phyloP scores from a whole-genome alignment of 2,888 invertebrate species.

The Altica lythri region DNA sequence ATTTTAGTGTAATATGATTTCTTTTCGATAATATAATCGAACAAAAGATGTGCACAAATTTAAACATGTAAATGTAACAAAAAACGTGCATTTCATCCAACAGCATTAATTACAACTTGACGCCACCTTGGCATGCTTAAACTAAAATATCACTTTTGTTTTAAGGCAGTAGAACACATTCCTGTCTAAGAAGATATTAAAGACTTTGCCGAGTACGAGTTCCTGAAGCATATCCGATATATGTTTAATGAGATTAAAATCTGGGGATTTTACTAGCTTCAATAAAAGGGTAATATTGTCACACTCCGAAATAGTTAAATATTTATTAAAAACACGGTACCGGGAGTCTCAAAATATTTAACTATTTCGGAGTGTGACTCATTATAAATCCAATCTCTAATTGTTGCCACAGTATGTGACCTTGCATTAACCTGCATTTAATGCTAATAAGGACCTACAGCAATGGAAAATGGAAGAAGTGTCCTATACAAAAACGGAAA shows the following conservation, averaged over 20 bases:
- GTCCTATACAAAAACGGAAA: constrained; percentile 2
- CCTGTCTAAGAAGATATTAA: neutral
- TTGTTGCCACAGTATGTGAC: constrained; percentile 3
- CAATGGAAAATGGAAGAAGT: constrained; percentile 9
- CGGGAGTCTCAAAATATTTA: too few species aligned
- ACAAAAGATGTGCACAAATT: neutral
- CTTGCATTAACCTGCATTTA: constrained; percentile 6
- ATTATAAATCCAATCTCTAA: constrained; percentile 1
- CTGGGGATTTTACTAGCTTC: neutral
- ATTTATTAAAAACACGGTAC: too few species aligned
- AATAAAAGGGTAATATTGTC: neutral
- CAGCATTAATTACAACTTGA: neutral
- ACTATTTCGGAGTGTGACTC: too few species aligned
- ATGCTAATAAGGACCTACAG: constrained; percentile 2
- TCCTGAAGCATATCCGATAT: neutral
- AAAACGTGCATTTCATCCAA: constrained; percentile 1
- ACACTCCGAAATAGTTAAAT: too few species aligned
- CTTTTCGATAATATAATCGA: neutral
- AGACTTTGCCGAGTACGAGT: neutral
- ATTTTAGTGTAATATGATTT: too few species aligned
- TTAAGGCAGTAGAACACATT: neutral
- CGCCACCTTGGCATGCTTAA: neutral
- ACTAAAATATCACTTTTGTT: neutral
- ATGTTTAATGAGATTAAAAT: constrained; percentile 7
- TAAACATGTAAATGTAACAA: neutral